These are phyloP conservation scores for Zaprionus lineosus DNA, from an alignment of 2,888 invertebrate genomes.

Conservation along the genomic window DNA sequence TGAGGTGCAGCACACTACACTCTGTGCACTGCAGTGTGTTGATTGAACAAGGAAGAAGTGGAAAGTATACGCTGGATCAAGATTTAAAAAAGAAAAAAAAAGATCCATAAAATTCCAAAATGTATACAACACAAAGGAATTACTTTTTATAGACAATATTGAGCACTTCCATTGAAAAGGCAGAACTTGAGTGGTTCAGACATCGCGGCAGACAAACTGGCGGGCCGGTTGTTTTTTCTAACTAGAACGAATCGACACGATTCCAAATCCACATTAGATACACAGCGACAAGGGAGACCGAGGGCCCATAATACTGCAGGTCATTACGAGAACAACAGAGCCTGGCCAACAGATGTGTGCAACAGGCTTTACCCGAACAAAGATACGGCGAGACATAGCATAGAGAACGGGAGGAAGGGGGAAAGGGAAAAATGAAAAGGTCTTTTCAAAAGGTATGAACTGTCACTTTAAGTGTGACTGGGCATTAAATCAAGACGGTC, in stretches of 20 bases:
- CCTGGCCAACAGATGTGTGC: conserved; percentile 69
- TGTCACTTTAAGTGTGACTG: conserved; percentile 73
- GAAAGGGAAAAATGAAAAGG: too few relatives aligned
- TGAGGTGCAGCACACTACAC: conserved; percentile 41
- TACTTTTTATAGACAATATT: conserved; percentile 46
- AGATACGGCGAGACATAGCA: conserved; percentile 14
- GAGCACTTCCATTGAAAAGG: conserved; percentile 52
- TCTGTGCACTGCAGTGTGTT: conserved; percentile 21
- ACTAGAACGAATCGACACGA: conserved; percentile 59
- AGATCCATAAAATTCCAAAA: background rate
- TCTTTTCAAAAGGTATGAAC: conserved; percentile 44
- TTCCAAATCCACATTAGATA: conserved; percentile 57
- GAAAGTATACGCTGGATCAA: conserved; percentile 2
- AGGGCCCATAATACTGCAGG: conserved; percentile 30
- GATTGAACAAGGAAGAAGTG: conserved; percentile 11
- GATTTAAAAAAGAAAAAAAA: conserved; percentile 6
- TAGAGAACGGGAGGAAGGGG: too few relatives aligned
- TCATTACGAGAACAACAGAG: conserved; percentile 41
- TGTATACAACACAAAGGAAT: conserved; percentile 36
- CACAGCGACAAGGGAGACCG: conserved; percentile 14
- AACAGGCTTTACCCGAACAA: conserved; percentile 51
- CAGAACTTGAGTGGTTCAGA: conserved; percentile 18
- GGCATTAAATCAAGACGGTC: conserved; percentile 75
- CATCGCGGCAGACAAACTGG: conserved; percentile 61
- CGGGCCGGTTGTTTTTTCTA: conserved; percentile 45